These are phyloP conservation scores for Smutsia temminckii DNA, from an alignment of 2,797 vertebrate species.

Conservation along the genomic window DNA sequence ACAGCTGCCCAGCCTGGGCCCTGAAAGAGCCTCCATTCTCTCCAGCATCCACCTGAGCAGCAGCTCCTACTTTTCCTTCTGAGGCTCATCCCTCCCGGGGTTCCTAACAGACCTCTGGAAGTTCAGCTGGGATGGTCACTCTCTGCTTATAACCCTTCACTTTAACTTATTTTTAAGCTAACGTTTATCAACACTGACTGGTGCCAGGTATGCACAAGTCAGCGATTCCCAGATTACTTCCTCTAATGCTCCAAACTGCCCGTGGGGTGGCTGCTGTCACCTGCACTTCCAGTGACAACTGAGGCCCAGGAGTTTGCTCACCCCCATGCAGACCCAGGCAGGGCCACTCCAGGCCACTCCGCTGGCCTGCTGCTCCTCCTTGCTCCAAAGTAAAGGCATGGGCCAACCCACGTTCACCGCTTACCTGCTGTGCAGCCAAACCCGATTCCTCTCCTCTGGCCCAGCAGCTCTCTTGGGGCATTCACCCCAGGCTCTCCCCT, in stretches of 20 bases:
- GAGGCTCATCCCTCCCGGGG: background rate
- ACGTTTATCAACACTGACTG: background rate
- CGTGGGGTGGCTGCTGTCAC: background rate
- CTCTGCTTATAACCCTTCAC: background rate
- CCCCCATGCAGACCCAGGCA: accelerated
- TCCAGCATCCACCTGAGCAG: background rate
- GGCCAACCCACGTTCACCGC: accelerated
- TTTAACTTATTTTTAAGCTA: background rate
- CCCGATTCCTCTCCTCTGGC: background rate
- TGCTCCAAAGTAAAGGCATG: background rate
- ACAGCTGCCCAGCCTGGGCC: background rate
- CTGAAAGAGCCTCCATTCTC: background rate
- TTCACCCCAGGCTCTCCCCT: background rate
- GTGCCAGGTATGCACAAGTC: background rate
- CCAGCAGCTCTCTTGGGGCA: background rate
- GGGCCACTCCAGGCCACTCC: background rate
- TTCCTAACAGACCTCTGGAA: background rate
- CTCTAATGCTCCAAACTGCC: background rate
- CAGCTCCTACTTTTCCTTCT: background rate
- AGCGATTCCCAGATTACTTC: background rate
- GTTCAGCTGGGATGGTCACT: background rate
- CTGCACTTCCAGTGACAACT: slow-evolving; percentile 9
- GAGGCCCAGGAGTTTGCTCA: background rate
- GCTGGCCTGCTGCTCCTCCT: background rate
- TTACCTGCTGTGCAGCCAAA: background rate